phyloP scores from a whole-genome alignment of 2,888 invertebrate genomes.

The Sipha maydis region DNA sequence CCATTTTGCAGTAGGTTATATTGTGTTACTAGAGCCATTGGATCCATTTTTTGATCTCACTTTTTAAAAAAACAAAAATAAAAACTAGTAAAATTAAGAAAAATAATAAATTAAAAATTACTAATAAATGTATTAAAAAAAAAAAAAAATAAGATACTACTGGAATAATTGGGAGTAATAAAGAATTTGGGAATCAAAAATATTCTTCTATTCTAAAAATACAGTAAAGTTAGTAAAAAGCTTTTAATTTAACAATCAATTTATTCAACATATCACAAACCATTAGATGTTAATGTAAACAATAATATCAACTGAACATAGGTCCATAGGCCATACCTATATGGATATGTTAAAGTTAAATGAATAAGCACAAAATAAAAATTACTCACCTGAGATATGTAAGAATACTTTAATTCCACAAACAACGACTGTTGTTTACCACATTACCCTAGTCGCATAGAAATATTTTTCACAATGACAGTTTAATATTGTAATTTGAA shows the following conservation, averaged over 20 bases:
- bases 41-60: conserved; percentile 73
- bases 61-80: not conserved
- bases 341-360: too few species aligned
- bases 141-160: too few species aligned
- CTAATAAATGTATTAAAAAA: not conserved
- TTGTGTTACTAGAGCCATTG: conserved; percentile 76
- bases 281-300: not conserved
- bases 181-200: too few species aligned
- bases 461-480: not conserved
- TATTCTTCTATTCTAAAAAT: too few species aligned
- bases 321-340: not conserved
- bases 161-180: too few species aligned
- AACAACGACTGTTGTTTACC: not conserved
- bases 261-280: not conserved
- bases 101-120: not conserved
- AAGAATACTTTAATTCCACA: not conserved
- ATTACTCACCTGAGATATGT: conserved; percentile 3
- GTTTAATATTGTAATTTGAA: not conserved
- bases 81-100: not conserved
- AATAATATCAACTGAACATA: not conserved
- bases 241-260: too few species aligned
- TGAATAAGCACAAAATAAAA: not conserved
- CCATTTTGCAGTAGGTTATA: conserved; percentile 72
- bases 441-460: not conserved
- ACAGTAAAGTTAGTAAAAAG: too few species aligned